Evolutionary conservation across 2,888 invertebrate species (phyloP).

Genomic region (Silvanus unidentatus): DNA sequence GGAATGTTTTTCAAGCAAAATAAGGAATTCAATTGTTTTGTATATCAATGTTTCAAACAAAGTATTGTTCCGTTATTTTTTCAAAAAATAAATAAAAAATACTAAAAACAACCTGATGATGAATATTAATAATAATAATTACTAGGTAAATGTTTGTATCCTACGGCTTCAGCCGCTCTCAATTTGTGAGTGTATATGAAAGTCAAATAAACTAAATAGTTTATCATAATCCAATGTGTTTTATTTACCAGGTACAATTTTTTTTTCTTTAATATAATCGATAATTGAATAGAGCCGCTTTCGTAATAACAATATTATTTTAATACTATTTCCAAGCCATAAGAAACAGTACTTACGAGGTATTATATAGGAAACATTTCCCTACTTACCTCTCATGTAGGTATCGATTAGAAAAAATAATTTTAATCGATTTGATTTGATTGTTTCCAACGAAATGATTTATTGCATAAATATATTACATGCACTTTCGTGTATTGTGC

Average conservation of each 20-base stretch:
- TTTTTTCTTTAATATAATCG: not conserved
- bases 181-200: slow-evolving; percentile 52
- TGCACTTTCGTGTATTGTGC: no score
- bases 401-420: slow-evolving; percentile 4
- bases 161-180: slow-evolving; percentile 50
- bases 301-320: not conserved
- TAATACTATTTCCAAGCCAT: no score
- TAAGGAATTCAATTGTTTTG: slow-evolving; percentile 8
- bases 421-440: slow-evolving; percentile 8
- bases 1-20: slow-evolving; percentile 20
- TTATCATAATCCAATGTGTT: slow-evolving; percentile 41
- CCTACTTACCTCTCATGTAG: not conserved
- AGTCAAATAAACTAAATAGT: slow-evolving; percentile 52
- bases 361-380: not conserved
- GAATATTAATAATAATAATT: slow-evolving; percentile 51
- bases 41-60: slow-evolving; percentile 25
- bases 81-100: slow-evolving; percentile 24
- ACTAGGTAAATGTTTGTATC: slow-evolving; percentile 52
- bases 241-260: slow-evolving; percentile 6
- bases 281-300: slow-evolving; percentile 5
- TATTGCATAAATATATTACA: not conserved
- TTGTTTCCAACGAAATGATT: slow-evolving; percentile 1
- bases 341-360: not conserved
- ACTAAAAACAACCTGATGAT: slow-evolving; percentile 24
- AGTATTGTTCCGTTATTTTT: slow-evolving; percentile 39